Conservation (phyloP, 2,113 vertebrate species). For the Vidua chalybeata region DNA sequence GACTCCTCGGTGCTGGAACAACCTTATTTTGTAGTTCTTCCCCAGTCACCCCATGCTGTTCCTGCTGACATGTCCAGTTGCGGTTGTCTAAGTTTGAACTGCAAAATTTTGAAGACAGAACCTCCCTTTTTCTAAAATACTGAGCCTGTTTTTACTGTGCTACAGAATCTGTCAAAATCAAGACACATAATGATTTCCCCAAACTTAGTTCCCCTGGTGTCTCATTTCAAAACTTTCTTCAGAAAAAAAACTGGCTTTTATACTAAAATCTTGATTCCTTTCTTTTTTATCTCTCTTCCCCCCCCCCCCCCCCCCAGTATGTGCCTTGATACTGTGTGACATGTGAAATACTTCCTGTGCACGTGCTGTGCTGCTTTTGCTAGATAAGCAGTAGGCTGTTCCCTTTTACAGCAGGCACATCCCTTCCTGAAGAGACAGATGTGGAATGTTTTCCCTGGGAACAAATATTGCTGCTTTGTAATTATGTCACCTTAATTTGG, state of each 20-base stretch:
- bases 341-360: background rate
- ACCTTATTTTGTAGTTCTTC: background rate
- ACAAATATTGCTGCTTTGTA: background rate
- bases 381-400: background rate
- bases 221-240: background rate
- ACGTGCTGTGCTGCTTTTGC: background rate
- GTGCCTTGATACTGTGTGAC: background rate
- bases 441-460: background rate
- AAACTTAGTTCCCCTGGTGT: background rate
- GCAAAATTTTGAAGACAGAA: background rate
- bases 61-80: background rate
- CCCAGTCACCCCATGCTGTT: background rate
- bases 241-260: background rate
- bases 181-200: background rate
- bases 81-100: background rate
- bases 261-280: background rate
- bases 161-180: accelerated
- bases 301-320: accelerated
- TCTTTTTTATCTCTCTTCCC: background rate
- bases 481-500: background rate
- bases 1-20: accelerated
- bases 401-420: background rate
- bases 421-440: background rate
- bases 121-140: background rate
- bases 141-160: background rate